phyloP scores from a whole-genome alignment of 23 tunicate species.

The Styela plicata region DNA sequence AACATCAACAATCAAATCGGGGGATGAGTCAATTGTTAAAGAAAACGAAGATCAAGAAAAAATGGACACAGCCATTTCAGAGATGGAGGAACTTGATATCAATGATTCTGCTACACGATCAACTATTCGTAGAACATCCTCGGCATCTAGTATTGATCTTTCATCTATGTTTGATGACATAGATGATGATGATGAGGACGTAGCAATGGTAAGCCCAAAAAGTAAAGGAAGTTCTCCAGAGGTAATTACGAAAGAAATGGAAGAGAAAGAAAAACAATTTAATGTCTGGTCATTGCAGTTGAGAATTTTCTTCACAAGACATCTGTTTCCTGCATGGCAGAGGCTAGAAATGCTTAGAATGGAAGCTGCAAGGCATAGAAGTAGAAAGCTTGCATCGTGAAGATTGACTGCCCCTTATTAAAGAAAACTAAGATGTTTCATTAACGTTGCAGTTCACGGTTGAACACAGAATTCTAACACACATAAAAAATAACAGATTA shows the following conservation, averaged over 20 bases:
- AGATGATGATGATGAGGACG: conserved; percentile 1
- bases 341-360: conserved; percentile 38
- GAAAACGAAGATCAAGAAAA: not conserved
- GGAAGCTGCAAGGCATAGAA: conserved; percentile 46
- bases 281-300: conserved; percentile 64
- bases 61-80: not conserved
- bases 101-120: not conserved
- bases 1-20: not conserved
- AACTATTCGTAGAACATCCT: not conserved
- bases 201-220: not conserved
- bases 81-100: not conserved
- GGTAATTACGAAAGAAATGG: conserved; percentile 22
- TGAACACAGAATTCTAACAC: too few species aligned
- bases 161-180: conserved; percentile 30
- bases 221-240: conserved; percentile 20
- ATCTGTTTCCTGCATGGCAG: conserved; percentile 72
- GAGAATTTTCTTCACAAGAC: conserved; percentile 47
- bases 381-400: conserved; percentile 3
- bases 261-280: conserved; percentile 46
- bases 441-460: too few species aligned
- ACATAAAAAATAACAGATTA: too few species aligned
- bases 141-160: not conserved
- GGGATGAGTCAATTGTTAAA: not conserved
- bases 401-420: too few species aligned
- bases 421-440: too few species aligned